Evolutionary conservation across 2,113 vertebrate species (phyloP), one percentile per base, ranked within the genome.

Genomic region (Sebastes fasciatus): DNA sequence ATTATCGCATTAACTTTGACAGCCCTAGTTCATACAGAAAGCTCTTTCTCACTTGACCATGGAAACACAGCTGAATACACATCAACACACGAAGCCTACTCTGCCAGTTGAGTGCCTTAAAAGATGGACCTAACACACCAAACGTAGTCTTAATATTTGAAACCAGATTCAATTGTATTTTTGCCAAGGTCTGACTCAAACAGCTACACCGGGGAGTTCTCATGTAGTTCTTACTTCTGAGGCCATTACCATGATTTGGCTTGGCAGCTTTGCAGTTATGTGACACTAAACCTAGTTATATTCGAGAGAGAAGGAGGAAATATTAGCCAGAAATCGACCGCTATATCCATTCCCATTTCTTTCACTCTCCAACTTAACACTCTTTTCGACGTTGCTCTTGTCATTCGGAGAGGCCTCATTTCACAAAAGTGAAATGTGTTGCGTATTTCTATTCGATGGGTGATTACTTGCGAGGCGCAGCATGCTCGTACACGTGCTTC

Each of bases 281-380:
- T 84, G 89, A 93, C 90, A 91, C 86, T 74, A 83, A 87, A 91
- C 90, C 77, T 86, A 88, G 86, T 89, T 86, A 82, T 78, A 79
- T 62, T 78, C 77, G 76, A 88, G 61, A 74, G 52, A 86, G 54
- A 58, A 74, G 69, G 40, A 66, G 45, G 79, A 88, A 83, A 86
- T 73, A 80, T 85, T 80, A 88, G 67, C 57, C 69, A 91, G 80
- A 80, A 88, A 88, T 78, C 67, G 71, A 83, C 66, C 54, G 52
- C n/a, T 70, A 81, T 81, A 79, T 81, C 49, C 58, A 74, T 82
- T 88, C 79, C 79, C 60, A 61, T 81, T 75, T 80, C 66, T 77
- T 70, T 86, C 46, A 74, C 46, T 67, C 55, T 85, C 49, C 45
- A 57, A 79, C 46, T 55, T 42, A 60, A 70, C 79, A 72, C 49